These are phyloP conservation scores for Metaphire vulgaris DNA, from an alignment of 1,140 invertebrate species.

Conservation along the genomic window DNA sequence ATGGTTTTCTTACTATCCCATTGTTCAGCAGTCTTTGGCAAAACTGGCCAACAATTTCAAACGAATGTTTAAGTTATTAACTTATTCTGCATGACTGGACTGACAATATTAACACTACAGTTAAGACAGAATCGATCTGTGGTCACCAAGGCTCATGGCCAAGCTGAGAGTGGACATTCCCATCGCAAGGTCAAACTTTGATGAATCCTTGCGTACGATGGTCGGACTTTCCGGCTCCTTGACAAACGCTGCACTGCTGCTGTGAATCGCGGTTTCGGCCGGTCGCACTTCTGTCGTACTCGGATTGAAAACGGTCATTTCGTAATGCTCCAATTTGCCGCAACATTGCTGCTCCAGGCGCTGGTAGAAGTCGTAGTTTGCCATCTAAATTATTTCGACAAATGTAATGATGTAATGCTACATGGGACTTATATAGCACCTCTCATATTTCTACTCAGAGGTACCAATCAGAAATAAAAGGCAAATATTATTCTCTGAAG, in stretches of 20 bases:
- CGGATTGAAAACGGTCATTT: conserved; percentile 78
- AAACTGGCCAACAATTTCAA: too few relatives aligned
- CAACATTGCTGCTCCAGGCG: conserved; percentile 70
- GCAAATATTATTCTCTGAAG: too few relatives aligned
- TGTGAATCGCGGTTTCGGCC: not conserved
- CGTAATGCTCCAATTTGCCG: conserved; percentile 60
- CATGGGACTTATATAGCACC: too few relatives aligned
- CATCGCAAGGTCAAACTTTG: not conserved
- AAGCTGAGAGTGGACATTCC: not conserved
- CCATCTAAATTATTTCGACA: conserved; percentile 51
- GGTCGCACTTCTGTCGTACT: conserved; percentile 55
- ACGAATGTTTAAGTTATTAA: too few relatives aligned
- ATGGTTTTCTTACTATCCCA: too few relatives aligned
- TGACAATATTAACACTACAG: too few relatives aligned
- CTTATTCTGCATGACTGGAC: too few relatives aligned
- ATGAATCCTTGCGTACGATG: not conserved
- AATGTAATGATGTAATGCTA: too few relatives aligned
- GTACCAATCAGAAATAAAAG: too few relatives aligned
- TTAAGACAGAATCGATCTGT: too few relatives aligned
- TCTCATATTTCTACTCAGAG: too few relatives aligned
- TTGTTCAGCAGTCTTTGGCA: too few relatives aligned
- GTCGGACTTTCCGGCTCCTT: not conserved
- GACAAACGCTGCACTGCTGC: not conserved
- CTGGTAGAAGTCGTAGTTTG: conserved; percentile 80
- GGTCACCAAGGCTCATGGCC: not conserved